Base-by-base conservation (phyloP, 2,113 vertebrate genomes). In the Chionis minor region DNA sequence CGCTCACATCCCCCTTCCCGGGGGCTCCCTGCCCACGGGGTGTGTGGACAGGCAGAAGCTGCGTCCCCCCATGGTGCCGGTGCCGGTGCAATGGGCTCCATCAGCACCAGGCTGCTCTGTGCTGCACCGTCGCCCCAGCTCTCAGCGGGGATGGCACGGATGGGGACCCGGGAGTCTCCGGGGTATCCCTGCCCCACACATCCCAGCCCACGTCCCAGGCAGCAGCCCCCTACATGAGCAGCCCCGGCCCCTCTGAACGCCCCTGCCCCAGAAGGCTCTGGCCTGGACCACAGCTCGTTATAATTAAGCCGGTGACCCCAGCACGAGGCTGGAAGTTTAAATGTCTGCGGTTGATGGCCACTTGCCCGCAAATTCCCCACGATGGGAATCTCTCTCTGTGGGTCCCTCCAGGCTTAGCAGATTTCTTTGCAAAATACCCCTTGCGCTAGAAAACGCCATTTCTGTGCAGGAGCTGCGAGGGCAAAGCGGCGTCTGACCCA, bases 371-470 rank as follows among this genome's bases (percentile, higher is more conserved):
- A 81, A 80, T 90, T 95, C 96, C 70, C 96, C 0, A 12, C 35
- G 90, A 63, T 0, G 30, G 90, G 96, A 91, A 81, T 67, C 4
- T 23, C 45, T 95, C 89, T 47, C 84, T 35, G 81, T 1, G 1
- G 81, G 89, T 79, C 87, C 81, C 94, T 75, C 66, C 79, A 59
- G 95, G 79, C 91, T 95, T 27, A 74, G 94, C 61, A 44, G 87
- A 84, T 84, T 87, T 65, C 89, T 87, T 38, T 61, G 73, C 77
- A 55, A 78, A 84, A 74, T 14, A 52, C 86, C 56, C 40, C 0
- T 49, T 5, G 47, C 21, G 3, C 69, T 38, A 49, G 75, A 24
- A 90, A 86, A 45, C 0, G 3, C 54, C 9, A 4, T 21, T 95
- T 47, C 79, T 70, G 88, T 6, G 4, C 45, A 14, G 73, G 51